phyloP scores from a whole-genome alignment of 1,140 invertebrate genomes.

The Anagrus nilaparvatae region DNA sequence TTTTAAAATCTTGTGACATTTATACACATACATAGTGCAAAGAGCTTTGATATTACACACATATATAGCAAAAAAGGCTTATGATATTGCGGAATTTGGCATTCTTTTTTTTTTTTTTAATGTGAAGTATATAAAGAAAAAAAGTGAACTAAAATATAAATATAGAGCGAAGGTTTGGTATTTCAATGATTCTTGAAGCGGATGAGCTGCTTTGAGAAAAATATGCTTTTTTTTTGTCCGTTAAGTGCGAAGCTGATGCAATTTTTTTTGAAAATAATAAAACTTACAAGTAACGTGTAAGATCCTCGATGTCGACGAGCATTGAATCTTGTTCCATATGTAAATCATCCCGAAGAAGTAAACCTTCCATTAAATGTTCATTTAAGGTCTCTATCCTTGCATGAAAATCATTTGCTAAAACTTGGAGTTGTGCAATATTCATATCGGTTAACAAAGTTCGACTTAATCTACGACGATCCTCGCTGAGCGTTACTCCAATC shows the following conservation, averaged over 20 bases:
- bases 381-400: slow-evolving; percentile 87
- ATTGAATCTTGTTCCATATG: slow-evolving; percentile 97
- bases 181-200: too few species aligned
- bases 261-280: background rate
- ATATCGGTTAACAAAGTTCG: slow-evolving; percentile 79
- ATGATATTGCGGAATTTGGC: slow-evolving; percentile 7
- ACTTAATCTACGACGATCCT: slow-evolving; percentile 68
- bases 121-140: too few species aligned
- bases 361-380: slow-evolving; percentile 73
- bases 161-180: too few species aligned
- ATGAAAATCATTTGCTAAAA: slow-evolving; percentile 89
- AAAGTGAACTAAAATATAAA: too few species aligned
- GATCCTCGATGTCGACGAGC: slow-evolving; percentile 92
- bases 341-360: slow-evolving; percentile 83
- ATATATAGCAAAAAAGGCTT: too few species aligned
- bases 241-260: slow-evolving; percentile 2
- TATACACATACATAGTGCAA: too few species aligned
- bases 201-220: background rate
- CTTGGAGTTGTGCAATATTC: slow-evolving; percentile 90
- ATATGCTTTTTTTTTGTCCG: background rate
- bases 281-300: slow-evolving; percentile 81
- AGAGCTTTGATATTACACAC: too few species aligned
- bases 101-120: too few species aligned
- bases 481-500: slow-evolving; percentile 74
- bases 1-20: too few species aligned